A percentile compares a stretch with the other conserved stretches of the same genome.
Conservation (phyloP, 2,888 invertebrate species). For the Andrena hattorfiana region DNA sequence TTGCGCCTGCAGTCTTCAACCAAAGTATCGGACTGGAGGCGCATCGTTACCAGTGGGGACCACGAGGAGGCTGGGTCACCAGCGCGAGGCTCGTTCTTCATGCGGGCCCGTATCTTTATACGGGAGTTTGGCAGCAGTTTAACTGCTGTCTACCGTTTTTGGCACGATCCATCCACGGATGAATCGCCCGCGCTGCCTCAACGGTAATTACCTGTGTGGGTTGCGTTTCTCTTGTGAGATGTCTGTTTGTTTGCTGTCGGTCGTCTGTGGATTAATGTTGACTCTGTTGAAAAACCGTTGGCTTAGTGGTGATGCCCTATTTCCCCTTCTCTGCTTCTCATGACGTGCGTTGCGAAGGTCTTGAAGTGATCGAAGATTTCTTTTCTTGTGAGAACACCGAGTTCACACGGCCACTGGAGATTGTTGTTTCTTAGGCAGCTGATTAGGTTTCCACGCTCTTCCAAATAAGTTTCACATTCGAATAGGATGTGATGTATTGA, state of each 20-base stretch:
- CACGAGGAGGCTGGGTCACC: constrained; percentile 18
- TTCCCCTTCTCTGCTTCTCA: background rate
- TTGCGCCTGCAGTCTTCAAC: background rate
- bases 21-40: no score
- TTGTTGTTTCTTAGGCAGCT: background rate
- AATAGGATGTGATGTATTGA: background rate
- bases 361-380: background rate
- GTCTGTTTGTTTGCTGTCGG: no score
- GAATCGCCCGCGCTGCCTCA: no score
- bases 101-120: background rate
- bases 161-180: no score
- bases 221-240: no score
- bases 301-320: background rate
- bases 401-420: background rate
- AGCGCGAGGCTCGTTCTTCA: constrained; percentile 6
- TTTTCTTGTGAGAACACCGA: background rate
- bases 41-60: background rate
- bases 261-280: no score
- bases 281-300: no score
- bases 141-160: background rate
- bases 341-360: background rate
- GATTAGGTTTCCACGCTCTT: background rate
- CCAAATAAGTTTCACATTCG: background rate
- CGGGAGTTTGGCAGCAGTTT: no score
- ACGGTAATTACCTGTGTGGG: no score